Base-by-base conservation (phyloP, 2,797 vertebrate genomes). In the Lutjanus campechanus region DNA sequence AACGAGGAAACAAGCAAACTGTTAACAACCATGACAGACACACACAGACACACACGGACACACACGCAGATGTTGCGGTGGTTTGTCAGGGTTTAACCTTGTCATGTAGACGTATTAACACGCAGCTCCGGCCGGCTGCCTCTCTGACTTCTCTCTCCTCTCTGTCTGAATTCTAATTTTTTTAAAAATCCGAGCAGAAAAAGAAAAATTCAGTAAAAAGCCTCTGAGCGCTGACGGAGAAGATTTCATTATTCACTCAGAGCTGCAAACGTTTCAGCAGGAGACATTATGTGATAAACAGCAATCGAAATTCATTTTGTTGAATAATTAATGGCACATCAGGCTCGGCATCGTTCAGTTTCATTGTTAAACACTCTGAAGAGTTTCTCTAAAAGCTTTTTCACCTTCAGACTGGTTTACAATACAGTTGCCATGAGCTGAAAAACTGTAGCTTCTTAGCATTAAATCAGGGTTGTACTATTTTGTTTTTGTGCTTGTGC, bases 41-140 rank as follows among this genome's bases (percentile, higher is more conserved):
- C 75, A 56, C 73, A 68, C 40, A 76, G 20, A 16, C 53, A 66
- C 73, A 59, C 63, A 44, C 70, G 15, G 29, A 25, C 60, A 50
- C 25, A 66, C 63, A 58, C 40, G 4, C 19, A 73, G 61, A 19
- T 7, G 44, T 3, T 43, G 29, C 3, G 29, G 29, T 36, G 29
- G 29, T 36, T 4, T 36, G 29, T 36, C 29, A 36, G 29, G 29
- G 29, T 36, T 36, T 36, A 61, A 79, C 69, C 72, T 85, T 62
- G 69, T 74, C 13, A 8, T 17, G 16, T 55, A 69, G 53, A 60
- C n/a, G 7, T 73, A 51, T 77, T 71, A 76, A 68, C 61, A 20
- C 41, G 15, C 51, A 69, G 73, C 47, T 63, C 53, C 59, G 6
- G 36, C 41, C 49, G n/a, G 47, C 49, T 25, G 70, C 58, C 36